phyloP scores from a whole-genome alignment of 2,888 invertebrate species.

The Osmoderma eremita region DNA sequence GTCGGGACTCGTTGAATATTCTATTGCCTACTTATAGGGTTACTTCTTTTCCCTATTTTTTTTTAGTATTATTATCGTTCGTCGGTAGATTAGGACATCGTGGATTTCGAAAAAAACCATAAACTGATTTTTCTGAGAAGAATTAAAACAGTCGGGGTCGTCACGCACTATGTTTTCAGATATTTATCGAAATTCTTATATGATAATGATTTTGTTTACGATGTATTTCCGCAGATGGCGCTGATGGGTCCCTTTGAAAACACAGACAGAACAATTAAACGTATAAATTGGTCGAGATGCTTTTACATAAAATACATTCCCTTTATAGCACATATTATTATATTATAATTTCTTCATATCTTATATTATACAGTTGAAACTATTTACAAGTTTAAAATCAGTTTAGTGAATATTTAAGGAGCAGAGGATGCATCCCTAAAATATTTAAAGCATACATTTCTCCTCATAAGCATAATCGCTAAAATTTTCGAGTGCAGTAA shows the following conservation, averaged over 20 bases:
- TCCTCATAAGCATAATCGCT: too few species aligned
- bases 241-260: not conserved
- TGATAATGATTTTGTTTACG: not conserved
- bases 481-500: too few species aligned
- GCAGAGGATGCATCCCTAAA: too few species aligned
- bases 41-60: constrained; percentile 16
- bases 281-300: too few species aligned
- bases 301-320: too few species aligned
- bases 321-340: too few species aligned
- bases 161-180: constrained; percentile 17
- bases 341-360: too few species aligned
- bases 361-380: too few species aligned
- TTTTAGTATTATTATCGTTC: not conserved
- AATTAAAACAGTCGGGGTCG: constrained; percentile 1
- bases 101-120: constrained; percentile 1
- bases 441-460: too few species aligned
- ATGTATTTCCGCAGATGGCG: not conserved
- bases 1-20: constrained; percentile 39
- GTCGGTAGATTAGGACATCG: not conserved
- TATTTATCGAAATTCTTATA: not conserved
- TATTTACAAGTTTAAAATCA: too few species aligned
- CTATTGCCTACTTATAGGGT: constrained; percentile 37
- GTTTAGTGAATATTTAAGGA: too few species aligned
- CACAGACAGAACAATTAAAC: too few species aligned
- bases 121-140: constrained; percentile 15